Base-by-base conservation (phyloP, 2,888 invertebrate species). In the Dendrolimus pini region DNA sequence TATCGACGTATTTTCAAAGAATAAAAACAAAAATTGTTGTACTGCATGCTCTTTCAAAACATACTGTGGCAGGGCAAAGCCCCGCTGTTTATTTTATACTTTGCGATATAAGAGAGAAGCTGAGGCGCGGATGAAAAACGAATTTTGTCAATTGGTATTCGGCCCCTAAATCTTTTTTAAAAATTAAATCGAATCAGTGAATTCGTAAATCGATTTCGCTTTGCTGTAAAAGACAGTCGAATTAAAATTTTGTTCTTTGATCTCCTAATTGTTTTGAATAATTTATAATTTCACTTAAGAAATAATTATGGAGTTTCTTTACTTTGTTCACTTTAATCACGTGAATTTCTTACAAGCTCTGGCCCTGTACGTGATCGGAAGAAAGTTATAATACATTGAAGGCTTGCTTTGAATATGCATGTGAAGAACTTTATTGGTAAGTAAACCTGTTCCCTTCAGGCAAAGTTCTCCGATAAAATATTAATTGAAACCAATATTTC, bases 271-370 rank as follows among this genome's bases (percentile, higher is more conserved):
- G 80, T 82, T 79, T 79, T 77, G 80, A 83, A 83, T 83, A 79
- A 82, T 80, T 82, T 80, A 83, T 12, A 47, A 47, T 82, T 80
- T 80, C 72, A 77, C 77, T 81, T 78, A 75, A 78, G 74, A 80
- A 80, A 78, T 82, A 81, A 81, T 81, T 82, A 78, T 72, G 68
- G 77, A 83, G 77, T 84, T 84, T 79, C 75, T 76, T 76, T 72
- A 68, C 75, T 78, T 76, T 71, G 75, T 73, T 77, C 72, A 75
- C 74, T 76, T 72, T 73, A 80, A 81, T 80, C 78, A 74, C 75
- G 70, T 65, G 68, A 47, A 47, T 9, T 47, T 12, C 47, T 47
- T 10, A 7, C 0, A 12, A 9, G 12, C 12, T 47, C 47, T 47
- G 47, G 9, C 6, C 47, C 9, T 47, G 74, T 72, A 82, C 78